phyloP scores from a whole-genome alignment of 2,888 invertebrate species.

The Cerastoderma edule region DNA sequence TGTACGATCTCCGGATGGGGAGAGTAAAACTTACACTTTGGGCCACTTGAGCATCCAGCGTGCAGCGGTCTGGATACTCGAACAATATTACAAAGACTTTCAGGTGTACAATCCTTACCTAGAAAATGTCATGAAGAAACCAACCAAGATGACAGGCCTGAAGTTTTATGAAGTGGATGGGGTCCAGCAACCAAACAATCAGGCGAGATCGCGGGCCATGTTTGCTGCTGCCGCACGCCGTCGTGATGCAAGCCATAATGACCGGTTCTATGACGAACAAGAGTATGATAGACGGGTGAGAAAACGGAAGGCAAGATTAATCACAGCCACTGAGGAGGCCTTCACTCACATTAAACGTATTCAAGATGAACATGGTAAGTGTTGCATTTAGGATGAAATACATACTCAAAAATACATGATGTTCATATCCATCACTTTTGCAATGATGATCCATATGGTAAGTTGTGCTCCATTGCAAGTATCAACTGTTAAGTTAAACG shows the following conservation, averaged over 20 bases:
- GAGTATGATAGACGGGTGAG: conserved; percentile 97
- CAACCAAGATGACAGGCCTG: conserved; percentile 79
- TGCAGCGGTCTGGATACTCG: conserved; percentile 96
- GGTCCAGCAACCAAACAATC: conserved; percentile 66
- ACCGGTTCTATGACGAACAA: conserved; percentile 97
- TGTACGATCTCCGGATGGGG: conserved; percentile 97
- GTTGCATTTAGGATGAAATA: too few relatives aligned
- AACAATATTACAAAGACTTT: conserved; percentile 97
- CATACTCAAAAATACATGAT: too few relatives aligned
- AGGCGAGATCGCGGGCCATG: conserved; percentile 78
- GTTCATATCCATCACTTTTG: too few relatives aligned
- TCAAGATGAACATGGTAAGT: conserved; percentile 86
- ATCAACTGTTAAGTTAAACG: too few relatives aligned
- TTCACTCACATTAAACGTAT: conserved; percentile 98
- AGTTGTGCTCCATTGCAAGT: too few relatives aligned
- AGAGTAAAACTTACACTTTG: conserved; percentile 91
- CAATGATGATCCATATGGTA: too few relatives aligned
- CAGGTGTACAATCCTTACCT: conserved; percentile 97
- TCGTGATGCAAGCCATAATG: conserved; percentile 97
- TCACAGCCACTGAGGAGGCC: conserved; percentile 98
- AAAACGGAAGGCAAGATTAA: conserved; percentile 94
- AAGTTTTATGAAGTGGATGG: conserved; percentile 99
- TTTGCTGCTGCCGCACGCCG: conserved; percentile 91
- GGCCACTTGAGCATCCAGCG: conserved; percentile 93
- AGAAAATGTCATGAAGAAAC: conserved; percentile 76